Evolutionary conservation across 2,797 vertebrate species (phyloP).

Genomic region (Pantherophis alleghaniensis): DNA sequence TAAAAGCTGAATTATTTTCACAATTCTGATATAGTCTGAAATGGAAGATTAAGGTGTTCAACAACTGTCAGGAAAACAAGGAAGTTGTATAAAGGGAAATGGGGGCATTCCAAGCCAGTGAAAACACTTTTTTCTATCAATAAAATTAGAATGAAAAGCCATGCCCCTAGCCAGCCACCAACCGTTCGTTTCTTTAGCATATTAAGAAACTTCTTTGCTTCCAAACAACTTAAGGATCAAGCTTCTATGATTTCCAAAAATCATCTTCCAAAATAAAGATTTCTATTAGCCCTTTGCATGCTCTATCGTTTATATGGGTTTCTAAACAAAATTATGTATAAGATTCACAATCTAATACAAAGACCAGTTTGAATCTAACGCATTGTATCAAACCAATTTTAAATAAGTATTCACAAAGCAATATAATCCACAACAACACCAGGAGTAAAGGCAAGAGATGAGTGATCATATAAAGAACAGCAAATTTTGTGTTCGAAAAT

Average conservation of each 20-base stretch:
- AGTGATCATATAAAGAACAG: not conserved
- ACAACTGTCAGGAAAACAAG: not conserved
- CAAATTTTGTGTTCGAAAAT: not conserved
- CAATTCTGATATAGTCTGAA: not conserved
- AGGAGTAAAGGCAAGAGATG: not conserved
- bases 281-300: not conserved
- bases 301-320: not conserved
- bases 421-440: not conserved
- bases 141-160: not conserved
- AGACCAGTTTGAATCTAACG: not conserved
- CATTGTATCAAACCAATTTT: not conserved
- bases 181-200: not conserved
- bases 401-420: not conserved
- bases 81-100: not conserved
- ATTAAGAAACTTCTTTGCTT: not conserved
- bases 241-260: not conserved
- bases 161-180: not conserved
- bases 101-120: not conserved
- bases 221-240: not conserved
- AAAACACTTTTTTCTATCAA: not conserved
- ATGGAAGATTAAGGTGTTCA: not conserved
- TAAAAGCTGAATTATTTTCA: not conserved
- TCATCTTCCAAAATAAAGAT: not conserved
- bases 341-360: not conserved
- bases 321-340: not conserved